Percentiles rank a stretch among this genome's conserved stretches.
Conservation (phyloP, 2,797 vertebrate genomes). For the Vireo griseus region DNA sequence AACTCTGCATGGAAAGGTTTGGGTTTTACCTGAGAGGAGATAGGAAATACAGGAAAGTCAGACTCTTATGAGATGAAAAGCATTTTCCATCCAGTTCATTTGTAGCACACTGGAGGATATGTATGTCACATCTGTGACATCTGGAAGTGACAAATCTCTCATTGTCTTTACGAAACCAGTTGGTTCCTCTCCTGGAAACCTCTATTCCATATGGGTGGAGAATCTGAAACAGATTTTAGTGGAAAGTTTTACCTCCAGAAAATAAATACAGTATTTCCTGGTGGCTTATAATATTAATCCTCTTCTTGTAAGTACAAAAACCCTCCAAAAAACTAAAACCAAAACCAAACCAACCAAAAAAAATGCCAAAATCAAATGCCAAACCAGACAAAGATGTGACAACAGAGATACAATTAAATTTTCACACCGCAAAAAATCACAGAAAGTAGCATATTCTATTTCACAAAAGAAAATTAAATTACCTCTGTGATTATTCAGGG, state of each 20-base stretch:
- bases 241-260: neutral
- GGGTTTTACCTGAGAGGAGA: neutral
- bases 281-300: neutral
- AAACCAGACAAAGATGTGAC: neutral
- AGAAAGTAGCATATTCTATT: neutral
- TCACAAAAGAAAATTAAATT: neutral
- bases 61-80: neutral
- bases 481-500: neutral
- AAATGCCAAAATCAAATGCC: neutral
- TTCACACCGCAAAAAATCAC: neutral
- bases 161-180: neutral
- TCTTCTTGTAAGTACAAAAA: neutral
- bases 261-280: neutral
- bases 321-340: neutral
- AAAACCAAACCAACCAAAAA: neutral
- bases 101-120: neutral
- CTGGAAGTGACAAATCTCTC: neutral
- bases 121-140: neutral
- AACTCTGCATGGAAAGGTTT: neutral
- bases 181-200: neutral
- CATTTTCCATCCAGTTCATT: neutral
- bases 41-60: neutral
- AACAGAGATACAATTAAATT: neutral
- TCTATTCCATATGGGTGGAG: neutral
- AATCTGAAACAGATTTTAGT: neutral